Base-by-base conservation (phyloP, 2,113 vertebrate genomes). In the Tamias sibiricus region DNA sequence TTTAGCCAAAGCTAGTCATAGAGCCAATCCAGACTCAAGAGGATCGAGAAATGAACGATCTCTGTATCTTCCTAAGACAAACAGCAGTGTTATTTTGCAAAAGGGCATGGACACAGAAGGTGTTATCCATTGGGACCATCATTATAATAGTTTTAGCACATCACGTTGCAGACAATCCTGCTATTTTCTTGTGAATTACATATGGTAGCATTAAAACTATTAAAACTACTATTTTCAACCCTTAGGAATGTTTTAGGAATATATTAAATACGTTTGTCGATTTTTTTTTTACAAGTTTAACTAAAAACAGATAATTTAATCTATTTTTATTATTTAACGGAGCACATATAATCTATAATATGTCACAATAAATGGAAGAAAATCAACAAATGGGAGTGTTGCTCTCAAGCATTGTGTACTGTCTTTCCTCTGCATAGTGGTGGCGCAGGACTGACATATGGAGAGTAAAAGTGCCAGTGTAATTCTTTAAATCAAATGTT, bases 271-370 rank as follows among this genome's bases (percentile, higher is more conserved):
- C 16, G 59, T 82, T 90, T 95, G 35, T 86, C 44, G 13, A 68
- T 54, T 66, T 90, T 90, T 90, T 90, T 93, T 92, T 10, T 94
- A 74, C 10, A 94, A 82, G 47, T 95, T 82, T 85, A 90, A 94
- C 30, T 69, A 74, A 82, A 95, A 95, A 30, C 86, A 54, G 40
- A 40, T 66, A 40, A 59, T 7, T 59, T 24, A 59, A 54, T 72
- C 40, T 91, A 76, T 86, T 76, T 90, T 92, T 81, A 69, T 66
- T 87, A 69, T 66, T 87, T 91, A 84, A 69, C 44, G 79, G 62
- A 91, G 49, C 32, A 79, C 75, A 59, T 76, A 26, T 59, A 89
- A 52, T 49, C 47, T 92, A n/a, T 0, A 81, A 7, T 57, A 85
- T 11, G 86, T 69, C 26, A 76, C 12, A 93, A 22, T 57, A 71